phyloP scores from a whole-genome alignment of 2,888 invertebrate species.

The Folsomia manolachei region DNA sequence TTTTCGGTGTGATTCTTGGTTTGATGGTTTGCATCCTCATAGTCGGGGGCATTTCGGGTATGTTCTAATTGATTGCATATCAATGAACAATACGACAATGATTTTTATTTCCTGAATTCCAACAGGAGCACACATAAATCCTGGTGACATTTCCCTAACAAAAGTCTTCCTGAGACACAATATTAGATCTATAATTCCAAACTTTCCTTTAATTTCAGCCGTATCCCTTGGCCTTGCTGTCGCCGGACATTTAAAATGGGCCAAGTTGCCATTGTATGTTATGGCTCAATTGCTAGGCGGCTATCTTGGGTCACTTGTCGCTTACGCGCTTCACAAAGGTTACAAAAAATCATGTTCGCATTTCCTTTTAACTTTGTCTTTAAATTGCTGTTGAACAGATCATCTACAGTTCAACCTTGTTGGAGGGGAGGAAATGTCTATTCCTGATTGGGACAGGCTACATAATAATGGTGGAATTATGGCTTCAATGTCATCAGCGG shows the following conservation, averaged over 20 bases:
- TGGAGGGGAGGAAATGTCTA: slow-evolving; percentile 1
- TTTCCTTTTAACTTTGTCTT: not conserved
- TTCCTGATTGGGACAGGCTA: slow-evolving; percentile 24
- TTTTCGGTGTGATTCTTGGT: slow-evolving; percentile 42
- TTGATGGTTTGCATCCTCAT: slow-evolving; percentile 39
- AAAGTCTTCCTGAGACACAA: not conserved
- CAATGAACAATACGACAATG: too few relatives aligned
- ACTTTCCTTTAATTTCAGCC: slow-evolving; percentile 41
- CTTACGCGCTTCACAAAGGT: slow-evolving; percentile 31
- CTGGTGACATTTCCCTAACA: not conserved
- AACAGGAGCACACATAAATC: slow-evolving; percentile 18
- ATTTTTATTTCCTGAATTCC: slow-evolving; percentile 6
- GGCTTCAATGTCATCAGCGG: slow-evolving; percentile 22
- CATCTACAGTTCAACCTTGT: slow-evolving; percentile 8
- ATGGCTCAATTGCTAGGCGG: slow-evolving; percentile 40
- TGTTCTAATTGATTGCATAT: not conserved
- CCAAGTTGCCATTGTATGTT: slow-evolving; percentile 40
- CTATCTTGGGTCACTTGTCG: slow-evolving; percentile 37
- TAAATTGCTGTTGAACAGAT: slow-evolving; percentile 1
- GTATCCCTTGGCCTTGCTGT: slow-evolving; percentile 37
- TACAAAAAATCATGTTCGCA: too few relatives aligned
- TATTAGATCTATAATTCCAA: not conserved
- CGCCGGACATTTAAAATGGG: slow-evolving; percentile 41
- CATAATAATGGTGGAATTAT: slow-evolving; percentile 10
- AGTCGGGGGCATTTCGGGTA: slow-evolving; percentile 45